These are phyloP conservation scores for Aelia acuminata DNA, from an alignment of 2,888 invertebrate genomes.

Conservation along the genomic window DNA sequence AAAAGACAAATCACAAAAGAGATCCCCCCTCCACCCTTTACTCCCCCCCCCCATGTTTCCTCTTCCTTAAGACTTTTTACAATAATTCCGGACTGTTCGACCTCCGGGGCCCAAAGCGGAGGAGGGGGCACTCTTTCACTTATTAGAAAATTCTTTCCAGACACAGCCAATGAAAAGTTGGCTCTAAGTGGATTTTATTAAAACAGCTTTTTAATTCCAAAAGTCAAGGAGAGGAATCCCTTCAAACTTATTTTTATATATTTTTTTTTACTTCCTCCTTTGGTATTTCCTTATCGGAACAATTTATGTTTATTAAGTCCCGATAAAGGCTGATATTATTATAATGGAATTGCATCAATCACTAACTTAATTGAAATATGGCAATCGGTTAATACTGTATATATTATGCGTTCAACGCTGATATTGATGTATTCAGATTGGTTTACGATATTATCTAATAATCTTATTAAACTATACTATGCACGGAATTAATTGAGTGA, in stretches of 20 bases:
- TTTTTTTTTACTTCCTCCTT: slow-evolving; percentile 23
- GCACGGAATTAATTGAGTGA: background rate
- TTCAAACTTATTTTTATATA: background rate
- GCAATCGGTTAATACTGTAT: background rate
- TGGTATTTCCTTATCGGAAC: slow-evolving; percentile 5
- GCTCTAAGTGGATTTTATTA: slow-evolving; percentile 59
- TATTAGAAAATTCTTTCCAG: slow-evolving; percentile 61
- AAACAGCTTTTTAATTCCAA: slow-evolving; percentile 58
- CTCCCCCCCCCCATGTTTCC: background rate
- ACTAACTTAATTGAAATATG: background rate
- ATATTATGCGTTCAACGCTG: background rate
- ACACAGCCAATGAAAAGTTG: slow-evolving; percentile 54
- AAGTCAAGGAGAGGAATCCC: slow-evolving; percentile 27
- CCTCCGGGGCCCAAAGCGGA: slow-evolving; percentile 12
- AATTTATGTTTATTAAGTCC: background rate
- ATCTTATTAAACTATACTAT: background rate
- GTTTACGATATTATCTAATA: background rate
- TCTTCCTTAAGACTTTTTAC: slow-evolving; percentile 56
- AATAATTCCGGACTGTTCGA: slow-evolving; percentile 15
- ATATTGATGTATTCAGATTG: background rate
- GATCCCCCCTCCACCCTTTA: background rate
- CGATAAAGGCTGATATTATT: background rate
- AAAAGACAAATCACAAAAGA: slow-evolving; percentile 32
- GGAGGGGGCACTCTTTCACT: slow-evolving; percentile 53
- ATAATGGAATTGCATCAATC: background rate